Evolutionary conservation across 2,888 invertebrate genomes (phyloP).

Genomic region (Palloptera scutellata): DNA sequence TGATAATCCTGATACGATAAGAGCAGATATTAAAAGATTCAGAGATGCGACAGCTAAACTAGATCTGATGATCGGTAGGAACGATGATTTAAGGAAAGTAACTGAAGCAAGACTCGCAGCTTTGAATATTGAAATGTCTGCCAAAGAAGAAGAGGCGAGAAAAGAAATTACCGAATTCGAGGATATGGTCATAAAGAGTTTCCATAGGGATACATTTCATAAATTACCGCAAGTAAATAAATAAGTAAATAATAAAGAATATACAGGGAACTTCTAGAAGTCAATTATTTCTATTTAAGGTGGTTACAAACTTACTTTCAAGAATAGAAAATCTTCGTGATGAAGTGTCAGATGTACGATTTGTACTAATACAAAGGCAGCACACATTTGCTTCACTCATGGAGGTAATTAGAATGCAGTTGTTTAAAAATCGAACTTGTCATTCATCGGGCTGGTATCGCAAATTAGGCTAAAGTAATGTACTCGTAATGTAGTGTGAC

Average conservation of each 20-base stretch:
- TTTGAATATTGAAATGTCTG: background rate
- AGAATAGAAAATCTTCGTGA: slow-evolving; percentile 45
- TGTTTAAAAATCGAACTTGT: too few relatives aligned
- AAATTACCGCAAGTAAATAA: slow-evolving; percentile 38
- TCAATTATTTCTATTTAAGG: slow-evolving; percentile 34
- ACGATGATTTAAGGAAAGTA: slow-evolving; percentile 27
- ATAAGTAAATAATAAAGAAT: too few relatives aligned
- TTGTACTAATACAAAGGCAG: slow-evolving; percentile 47
- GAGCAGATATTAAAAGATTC: slow-evolving; percentile 34
- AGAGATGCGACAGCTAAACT: slow-evolving; percentile 32
- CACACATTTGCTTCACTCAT: slow-evolving; percentile 44
- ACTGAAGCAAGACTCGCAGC: background rate
- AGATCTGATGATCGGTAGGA: slow-evolving; percentile 39
- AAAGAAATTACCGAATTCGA: slow-evolving; percentile 27
- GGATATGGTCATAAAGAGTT: slow-evolving; percentile 28
- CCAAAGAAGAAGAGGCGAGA: slow-evolving; percentile 8
- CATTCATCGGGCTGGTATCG: too few relatives aligned
- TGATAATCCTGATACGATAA: slow-evolving; percentile 34
- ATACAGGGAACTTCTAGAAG: background rate
- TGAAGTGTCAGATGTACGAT: slow-evolving; percentile 50
- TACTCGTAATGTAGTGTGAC: too few relatives aligned
- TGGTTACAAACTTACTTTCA: slow-evolving; percentile 37
- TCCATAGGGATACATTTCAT: slow-evolving; percentile 27
- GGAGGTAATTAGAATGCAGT: slow-evolving; percentile 38
- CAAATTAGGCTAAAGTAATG: too few relatives aligned